Conservation (phyloP, 2,797 vertebrate genomes). For the Anguilla obscura region DNA sequence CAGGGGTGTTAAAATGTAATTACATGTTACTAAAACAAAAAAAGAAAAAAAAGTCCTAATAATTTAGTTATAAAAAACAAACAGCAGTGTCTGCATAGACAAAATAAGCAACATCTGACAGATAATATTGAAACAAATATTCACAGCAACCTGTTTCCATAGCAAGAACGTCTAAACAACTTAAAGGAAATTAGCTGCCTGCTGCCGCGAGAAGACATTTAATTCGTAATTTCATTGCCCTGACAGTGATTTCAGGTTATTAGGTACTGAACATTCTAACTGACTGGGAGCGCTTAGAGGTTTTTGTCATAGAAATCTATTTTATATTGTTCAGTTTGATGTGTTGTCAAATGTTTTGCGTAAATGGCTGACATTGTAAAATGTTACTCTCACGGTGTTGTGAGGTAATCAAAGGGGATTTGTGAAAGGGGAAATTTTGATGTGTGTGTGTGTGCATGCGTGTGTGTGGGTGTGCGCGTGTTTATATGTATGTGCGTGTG, state of each 20-base stretch:
- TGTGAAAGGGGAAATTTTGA: not conserved
- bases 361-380: not conserved
- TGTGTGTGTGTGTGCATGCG: not conserved
- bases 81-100: not conserved
- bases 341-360: not conserved
- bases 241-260: not conserved
- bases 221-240: not conserved
- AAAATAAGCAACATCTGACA: not conserved
- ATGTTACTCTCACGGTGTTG: not conserved
- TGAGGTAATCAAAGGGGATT: not conserved
- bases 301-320: not conserved
- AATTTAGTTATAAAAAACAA: conserved; percentile 6
- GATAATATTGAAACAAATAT: not conserved
- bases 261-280: not conserved
- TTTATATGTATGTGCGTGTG: not conserved
- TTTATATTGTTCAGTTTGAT: not conserved
- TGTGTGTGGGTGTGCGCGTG: not conserved
- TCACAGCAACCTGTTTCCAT: not conserved
- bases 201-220: not conserved
- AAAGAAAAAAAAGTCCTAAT: not conserved
- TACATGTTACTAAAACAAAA: not conserved
- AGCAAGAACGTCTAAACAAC: not conserved
- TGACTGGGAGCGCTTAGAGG: not conserved
- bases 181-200: not conserved
- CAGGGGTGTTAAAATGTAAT: not conserved